Evolutionary conservation across 2,797 vertebrate genomes (phyloP).

Genomic region (Synaphobranchus kaupii): DNA sequence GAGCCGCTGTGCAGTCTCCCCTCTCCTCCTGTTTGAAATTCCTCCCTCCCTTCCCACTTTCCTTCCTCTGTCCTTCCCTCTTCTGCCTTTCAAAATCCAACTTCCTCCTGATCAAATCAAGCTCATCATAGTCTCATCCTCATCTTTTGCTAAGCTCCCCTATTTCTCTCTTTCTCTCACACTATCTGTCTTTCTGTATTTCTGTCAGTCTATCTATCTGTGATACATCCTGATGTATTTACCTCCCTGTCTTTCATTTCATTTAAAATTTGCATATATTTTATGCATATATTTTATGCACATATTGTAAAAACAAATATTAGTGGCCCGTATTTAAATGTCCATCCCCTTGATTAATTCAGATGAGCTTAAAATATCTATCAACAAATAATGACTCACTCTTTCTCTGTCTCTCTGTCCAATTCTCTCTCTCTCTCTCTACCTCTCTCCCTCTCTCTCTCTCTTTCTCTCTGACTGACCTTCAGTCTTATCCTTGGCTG

Average conservation of each 20-base stretch:
- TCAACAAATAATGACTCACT: not conserved
- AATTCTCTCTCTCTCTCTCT: not conserved
- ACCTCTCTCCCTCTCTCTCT: slow-evolving; percentile 34
- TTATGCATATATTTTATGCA: not conserved
- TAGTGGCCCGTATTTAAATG: not conserved
- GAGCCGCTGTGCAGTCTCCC: slow-evolving; percentile 9
- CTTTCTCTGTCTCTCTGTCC: slow-evolving; percentile 35
- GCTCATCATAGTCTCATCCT: not conserved
- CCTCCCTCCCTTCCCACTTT: slow-evolving; percentile 16
- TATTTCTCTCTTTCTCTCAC: slow-evolving; percentile 38
- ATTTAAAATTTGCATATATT: too few relatives aligned
- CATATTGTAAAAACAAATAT: not conserved
- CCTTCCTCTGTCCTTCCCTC: not conserved
- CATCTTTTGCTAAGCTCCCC: not conserved
- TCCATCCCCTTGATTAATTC: slow-evolving; percentile 1
- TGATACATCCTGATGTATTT: not conserved
- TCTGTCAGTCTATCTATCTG: too few relatives aligned
- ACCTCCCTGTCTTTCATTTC: not conserved
- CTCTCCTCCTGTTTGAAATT: slow-evolving; percentile 43
- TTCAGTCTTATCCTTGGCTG: slow-evolving; percentile 38
- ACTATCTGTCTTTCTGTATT: not conserved
- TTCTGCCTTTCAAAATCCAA: not conserved
- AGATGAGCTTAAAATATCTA: not conserved
- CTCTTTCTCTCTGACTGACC: slow-evolving; percentile 46
- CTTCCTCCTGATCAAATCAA: not conserved